Evolutionary conservation across 1,140 invertebrate genomes (phyloP).

Genomic region (Aradophagus sp.): DNA sequence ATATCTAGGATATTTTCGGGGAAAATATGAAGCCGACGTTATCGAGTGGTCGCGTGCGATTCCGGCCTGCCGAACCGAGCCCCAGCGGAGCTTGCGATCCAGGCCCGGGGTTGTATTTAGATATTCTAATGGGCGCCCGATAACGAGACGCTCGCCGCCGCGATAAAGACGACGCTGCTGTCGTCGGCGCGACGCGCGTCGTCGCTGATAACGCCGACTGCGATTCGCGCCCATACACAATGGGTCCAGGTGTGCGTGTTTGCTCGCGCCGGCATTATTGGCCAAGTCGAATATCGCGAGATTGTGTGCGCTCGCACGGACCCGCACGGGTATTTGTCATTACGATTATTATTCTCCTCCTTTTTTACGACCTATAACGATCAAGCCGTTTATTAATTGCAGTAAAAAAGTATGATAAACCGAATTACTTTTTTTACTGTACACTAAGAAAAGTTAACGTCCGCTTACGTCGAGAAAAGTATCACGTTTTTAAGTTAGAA

Average conservation of each 20-base stretch:
- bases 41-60: slow-evolving; percentile 60
- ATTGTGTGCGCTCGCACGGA: slow-evolving; percentile 10
- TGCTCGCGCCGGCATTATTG: slow-evolving; percentile 37
- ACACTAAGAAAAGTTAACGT: too few relatives aligned
- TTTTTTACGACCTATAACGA: too few relatives aligned
- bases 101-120: slow-evolving; percentile 73
- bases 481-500: too few relatives aligned
- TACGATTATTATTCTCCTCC: background rate
- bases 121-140: slow-evolving; percentile 74
- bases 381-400: too few relatives aligned
- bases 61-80: slow-evolving; percentile 46
- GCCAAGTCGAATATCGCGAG: slow-evolving; percentile 16
- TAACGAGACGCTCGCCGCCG: slow-evolving; percentile 71
- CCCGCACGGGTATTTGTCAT: background rate
- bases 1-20: slow-evolving; percentile 41
- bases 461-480: too few relatives aligned
- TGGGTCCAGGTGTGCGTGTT: slow-evolving; percentile 54
- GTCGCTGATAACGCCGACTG: slow-evolving; percentile 69
- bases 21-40: slow-evolving; percentile 55
- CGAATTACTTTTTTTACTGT: too few relatives aligned
- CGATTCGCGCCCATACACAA: slow-evolving; percentile 57
- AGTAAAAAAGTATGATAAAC: too few relatives aligned
- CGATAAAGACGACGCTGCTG: slow-evolving; percentile 71
- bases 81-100: slow-evolving; percentile 54
- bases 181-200: slow-evolving; percentile 68